These are phyloP conservation scores for Amphipoea oculea DNA, from an alignment of 2,888 invertebrate genomes.

Conservation along the genomic window DNA sequence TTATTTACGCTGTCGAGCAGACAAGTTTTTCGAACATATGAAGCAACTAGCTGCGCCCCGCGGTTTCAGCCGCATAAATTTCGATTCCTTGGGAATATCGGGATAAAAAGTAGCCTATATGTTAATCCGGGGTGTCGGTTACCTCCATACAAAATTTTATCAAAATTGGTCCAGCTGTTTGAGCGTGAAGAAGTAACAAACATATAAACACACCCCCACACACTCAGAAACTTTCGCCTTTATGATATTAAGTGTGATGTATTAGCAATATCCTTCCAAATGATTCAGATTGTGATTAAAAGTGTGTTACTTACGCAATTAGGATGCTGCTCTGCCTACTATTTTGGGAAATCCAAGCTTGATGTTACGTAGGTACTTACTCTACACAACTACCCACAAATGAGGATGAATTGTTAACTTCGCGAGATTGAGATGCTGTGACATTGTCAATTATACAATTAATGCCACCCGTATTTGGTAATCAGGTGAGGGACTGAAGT, in stretches of 20 bases:
- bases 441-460: slow-evolving; percentile 70
- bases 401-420: slow-evolving; percentile 67
- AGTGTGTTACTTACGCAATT: background rate
- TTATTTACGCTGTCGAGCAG: background rate
- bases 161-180: no score
- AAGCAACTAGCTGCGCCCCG: no score
- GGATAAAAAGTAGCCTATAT: no score
- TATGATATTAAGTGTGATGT: no score
- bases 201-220: no score
- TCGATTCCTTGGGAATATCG: no score
- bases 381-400: slow-evolving; percentile 53
- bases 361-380: background rate
- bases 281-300: background rate
- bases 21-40: background rate
- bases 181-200: no score
- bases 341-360: background rate
- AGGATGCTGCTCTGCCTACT: background rate
- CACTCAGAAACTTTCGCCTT: no score
- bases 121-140: no score
- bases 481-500: slow-evolving; percentile 55
- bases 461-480: slow-evolving; percentile 62
- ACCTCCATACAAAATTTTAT: no score
- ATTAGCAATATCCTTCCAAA: background rate
- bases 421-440: slow-evolving; percentile 65
- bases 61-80: no score